Conservation (phyloP, 1,140 invertebrate genomes). For the Daktulosphaira vitifoliae region DNA sequence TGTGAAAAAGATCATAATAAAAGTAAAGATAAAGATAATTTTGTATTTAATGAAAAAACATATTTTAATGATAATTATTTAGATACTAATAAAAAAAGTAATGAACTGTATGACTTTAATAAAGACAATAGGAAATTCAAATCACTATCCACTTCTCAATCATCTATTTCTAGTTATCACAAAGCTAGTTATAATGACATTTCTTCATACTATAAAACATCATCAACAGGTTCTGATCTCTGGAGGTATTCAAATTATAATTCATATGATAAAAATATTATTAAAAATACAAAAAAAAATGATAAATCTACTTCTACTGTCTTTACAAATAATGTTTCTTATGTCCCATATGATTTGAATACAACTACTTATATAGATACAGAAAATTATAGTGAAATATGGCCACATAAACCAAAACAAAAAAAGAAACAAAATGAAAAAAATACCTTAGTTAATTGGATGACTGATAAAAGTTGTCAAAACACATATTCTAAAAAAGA, state of each 20-base stretch:
- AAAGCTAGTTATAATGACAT: constrained; percentile 23
- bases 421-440: constrained; percentile 32
- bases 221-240: constrained; percentile 20
- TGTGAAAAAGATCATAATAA: constrained; percentile 38
- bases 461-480: constrained; percentile 29
- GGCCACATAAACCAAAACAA: constrained; percentile 25
- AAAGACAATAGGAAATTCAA: constrained; percentile 22
- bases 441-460: constrained; percentile 22
- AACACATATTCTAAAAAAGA: constrained; percentile 18
- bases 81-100: constrained; percentile 7
- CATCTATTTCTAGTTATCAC: constrained; percentile 6
- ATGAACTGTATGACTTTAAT: constrained; percentile 23
- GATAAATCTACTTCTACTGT: constrained; percentile 37
- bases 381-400: constrained; percentile 23
- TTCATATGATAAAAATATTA: constrained; percentile 34
- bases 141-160: constrained; percentile 14
- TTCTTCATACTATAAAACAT: constrained; percentile 27
- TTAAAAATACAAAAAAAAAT: constrained; percentile 32
- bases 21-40: constrained; percentile 25
- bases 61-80: constrained; percentile 12
- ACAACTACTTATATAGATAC: constrained; percentile 22
- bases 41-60: constrained; percentile 8
- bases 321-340: constrained; percentile 38
- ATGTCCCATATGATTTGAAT: constrained; percentile 36
- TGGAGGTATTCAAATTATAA: constrained; percentile 26